Conservation (phyloP, 2,888 invertebrate species). For the Ceramica pisi region DNA sequence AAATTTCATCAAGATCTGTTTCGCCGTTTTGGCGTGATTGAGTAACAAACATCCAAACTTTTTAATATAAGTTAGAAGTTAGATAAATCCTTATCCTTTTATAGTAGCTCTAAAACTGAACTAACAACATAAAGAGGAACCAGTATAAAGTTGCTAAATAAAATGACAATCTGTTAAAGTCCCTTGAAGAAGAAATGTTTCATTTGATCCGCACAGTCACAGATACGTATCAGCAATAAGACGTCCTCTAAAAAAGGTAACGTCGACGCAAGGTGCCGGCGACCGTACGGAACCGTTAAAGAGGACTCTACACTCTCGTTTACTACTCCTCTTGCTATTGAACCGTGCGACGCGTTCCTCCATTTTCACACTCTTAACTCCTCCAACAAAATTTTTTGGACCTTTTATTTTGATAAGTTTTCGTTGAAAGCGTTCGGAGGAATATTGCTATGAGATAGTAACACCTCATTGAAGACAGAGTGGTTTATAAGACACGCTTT, state of each 20-base stretch:
- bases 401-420: constrained; percentile 16
- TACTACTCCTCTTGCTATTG: constrained; percentile 16
- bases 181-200: constrained; percentile 29
- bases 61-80: too few species aligned
- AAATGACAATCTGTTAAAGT: neutral
- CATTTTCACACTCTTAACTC: constrained; percentile 34
- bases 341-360: neutral
- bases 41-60: too few species aligned
- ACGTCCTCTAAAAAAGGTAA: neutral
- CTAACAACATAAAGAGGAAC: neutral
- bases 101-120: neutral
- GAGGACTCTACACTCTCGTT: constrained; percentile 26
- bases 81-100: neutral
- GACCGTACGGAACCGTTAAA: constrained; percentile 21
- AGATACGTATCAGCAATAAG: neutral
- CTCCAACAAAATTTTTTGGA: constrained; percentile 4
- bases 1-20: too few species aligned
- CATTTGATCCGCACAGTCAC: constrained; percentile 2
- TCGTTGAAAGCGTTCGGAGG: neutral
- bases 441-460: neutral
- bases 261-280: constrained; percentile 4
- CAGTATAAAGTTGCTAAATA: neutral
- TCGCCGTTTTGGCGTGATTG: too few species aligned
- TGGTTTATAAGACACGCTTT: neutral
- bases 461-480: neutral